These are phyloP conservation scores for Pteromalus puparum DNA, from an alignment of 1,140 invertebrate genomes.

Conservation along the genomic window DNA sequence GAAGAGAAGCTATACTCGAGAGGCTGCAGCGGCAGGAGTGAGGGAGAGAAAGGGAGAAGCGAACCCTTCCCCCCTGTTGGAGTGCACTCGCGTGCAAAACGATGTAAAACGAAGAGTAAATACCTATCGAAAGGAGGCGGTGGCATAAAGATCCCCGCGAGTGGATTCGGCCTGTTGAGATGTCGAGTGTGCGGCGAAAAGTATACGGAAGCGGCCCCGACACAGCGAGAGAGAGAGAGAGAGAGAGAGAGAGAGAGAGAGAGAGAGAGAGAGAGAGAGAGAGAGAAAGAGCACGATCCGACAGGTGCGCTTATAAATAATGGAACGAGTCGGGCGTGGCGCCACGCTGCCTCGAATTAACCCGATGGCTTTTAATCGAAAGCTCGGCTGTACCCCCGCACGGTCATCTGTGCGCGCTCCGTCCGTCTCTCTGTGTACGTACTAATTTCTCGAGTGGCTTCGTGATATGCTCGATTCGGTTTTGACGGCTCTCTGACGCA, in stretches of 20 bases:
- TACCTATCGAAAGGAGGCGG: conserved; percentile 34
- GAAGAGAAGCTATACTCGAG: not conserved
- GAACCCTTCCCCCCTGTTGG: not conserved
- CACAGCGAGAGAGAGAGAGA: conserved; percentile 56
- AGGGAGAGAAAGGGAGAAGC: not conserved
- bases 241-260: too few species aligned
- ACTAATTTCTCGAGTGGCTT: conserved; percentile 22
- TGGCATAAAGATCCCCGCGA: conserved; percentile 26
- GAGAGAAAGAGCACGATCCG: conserved; percentile 22
- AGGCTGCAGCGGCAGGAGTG: not conserved
- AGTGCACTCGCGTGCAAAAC: conserved; percentile 58
- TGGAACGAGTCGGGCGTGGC: conserved; percentile 39
- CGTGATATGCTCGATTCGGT: conserved; percentile 12
- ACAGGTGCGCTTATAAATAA: conserved; percentile 50
- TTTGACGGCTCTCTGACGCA: conserved; percentile 1
- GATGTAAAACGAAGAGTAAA: conserved; percentile 42
- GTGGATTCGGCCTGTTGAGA: conserved; percentile 43
- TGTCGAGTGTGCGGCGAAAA: conserved; percentile 36
- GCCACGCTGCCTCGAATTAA: conserved; percentile 12
- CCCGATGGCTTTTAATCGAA: conserved; percentile 42
- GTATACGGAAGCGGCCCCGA: conserved; percentile 55
- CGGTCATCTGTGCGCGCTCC: not conserved
- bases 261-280: too few species aligned
- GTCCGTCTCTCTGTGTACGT: not conserved
- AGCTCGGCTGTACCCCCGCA: not conserved